Conservation (phyloP, 2,888 invertebrate genomes). For the Ypsolopha sequella region DNA sequence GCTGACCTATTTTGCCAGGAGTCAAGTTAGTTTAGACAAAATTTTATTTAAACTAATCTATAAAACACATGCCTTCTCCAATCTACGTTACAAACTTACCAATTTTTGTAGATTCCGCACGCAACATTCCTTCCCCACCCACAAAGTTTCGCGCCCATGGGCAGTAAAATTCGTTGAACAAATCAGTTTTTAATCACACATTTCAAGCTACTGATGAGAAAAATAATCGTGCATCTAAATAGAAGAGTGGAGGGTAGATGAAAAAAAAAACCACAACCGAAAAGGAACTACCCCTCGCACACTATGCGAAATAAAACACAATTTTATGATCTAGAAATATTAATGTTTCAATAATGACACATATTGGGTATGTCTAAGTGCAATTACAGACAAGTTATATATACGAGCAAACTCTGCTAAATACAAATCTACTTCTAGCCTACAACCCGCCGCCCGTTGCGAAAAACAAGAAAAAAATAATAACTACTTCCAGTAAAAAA, state of each 20-base stretch:
- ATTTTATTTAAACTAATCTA: background rate
- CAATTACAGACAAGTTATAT: slow-evolving; percentile 41
- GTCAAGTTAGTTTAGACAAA: background rate
- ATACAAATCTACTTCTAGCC: slow-evolving; percentile 44
- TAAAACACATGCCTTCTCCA: background rate
- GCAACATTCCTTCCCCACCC: background rate
- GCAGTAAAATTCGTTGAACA: background rate
- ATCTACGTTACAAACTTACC: background rate
- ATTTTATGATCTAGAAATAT: slow-evolving; percentile 58
- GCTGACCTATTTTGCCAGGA: background rate
- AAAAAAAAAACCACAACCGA: slow-evolving; percentile 28
- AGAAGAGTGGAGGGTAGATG: slow-evolving; percentile 11
- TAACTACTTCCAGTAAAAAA: slow-evolving; percentile 3
- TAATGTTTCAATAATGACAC: slow-evolving; percentile 68
- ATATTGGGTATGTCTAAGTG: slow-evolving; percentile 53
- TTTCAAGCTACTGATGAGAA: slow-evolving; percentile 12
- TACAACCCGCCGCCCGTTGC: slow-evolving; percentile 4
- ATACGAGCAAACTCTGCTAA: slow-evolving; percentile 54
- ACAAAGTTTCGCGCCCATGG: background rate
- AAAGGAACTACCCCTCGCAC: slow-evolving; percentile 15
- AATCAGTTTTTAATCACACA: slow-evolving; percentile 8
- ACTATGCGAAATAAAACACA: slow-evolving; percentile 57
- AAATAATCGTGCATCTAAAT: slow-evolving; percentile 14
- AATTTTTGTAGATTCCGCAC: background rate
- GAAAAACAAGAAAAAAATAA: slow-evolving; percentile 4